Conservation (phyloP, 1,140 invertebrate species). For the Drosophila virilis region DNA sequence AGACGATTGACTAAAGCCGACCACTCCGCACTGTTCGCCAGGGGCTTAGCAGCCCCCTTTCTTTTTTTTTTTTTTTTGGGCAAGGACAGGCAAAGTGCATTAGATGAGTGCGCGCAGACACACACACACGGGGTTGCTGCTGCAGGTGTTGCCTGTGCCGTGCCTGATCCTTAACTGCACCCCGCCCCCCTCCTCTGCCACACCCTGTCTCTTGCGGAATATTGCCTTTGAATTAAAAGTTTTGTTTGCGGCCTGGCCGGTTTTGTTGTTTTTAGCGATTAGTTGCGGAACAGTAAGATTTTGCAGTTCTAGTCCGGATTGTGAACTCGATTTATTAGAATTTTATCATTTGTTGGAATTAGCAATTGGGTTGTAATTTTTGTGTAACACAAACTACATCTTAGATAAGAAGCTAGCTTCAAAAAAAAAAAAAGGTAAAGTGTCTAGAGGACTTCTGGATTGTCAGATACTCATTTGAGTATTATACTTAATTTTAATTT, state of each 20-base stretch:
- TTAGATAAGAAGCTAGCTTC: background rate
- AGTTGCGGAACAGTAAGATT: conserved; percentile 39
- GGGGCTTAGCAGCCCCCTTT: conserved; percentile 58
- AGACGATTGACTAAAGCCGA: conserved; percentile 80
- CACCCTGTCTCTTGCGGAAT: conserved; percentile 13
- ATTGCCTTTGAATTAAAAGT: conserved; percentile 71
- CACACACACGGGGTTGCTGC: conserved; percentile 34
- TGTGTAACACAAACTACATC: too few species aligned
- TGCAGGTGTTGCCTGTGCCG: conserved; percentile 74
- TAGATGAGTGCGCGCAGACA: conserved; percentile 36
- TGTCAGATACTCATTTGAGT: too few species aligned
- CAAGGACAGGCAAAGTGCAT: conserved; percentile 76
- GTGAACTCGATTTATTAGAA: conserved; percentile 63
- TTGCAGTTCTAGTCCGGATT: conserved; percentile 6
- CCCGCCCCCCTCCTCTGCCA: background rate
- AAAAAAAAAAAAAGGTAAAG: too few species aligned
- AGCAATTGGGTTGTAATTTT: conserved; percentile 5
- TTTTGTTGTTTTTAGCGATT: conserved; percentile 81
- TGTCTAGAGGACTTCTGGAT: too few species aligned
- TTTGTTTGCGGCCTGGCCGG: conserved; percentile 70
- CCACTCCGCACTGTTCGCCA: conserved; percentile 45
- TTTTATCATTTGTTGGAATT: conserved; percentile 57
- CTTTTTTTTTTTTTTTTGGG: background rate
- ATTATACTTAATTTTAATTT: too few species aligned
- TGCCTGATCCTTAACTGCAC: conserved; percentile 17